Base-by-base conservation (phyloP, 2,797 vertebrate genomes). In the Spondyliosoma cantharus region DNA sequence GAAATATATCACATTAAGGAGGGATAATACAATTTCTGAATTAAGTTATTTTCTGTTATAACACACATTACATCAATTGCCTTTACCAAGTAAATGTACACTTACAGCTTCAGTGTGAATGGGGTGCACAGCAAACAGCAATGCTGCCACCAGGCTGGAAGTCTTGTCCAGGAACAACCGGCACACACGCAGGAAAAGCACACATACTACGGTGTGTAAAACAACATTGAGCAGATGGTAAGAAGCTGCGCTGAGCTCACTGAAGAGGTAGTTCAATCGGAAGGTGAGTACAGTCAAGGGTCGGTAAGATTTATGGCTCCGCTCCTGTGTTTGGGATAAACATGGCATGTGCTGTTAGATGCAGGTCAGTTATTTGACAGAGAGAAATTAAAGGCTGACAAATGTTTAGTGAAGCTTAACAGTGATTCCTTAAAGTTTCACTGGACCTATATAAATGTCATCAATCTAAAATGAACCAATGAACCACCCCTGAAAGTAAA, bases 231-330 rank as follows among this genome's bases (percentile, higher is more conserved):
- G 86, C 62, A 99, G 95, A 84, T 99, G 98, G 90, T 99, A 99
- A n/a, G 96, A 98, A 57, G 96, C 93, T 1, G 98, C 95, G 57
- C 94, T 97, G 81, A 99, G 93, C 84, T 98, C 97, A 8, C 96
- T 98, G 92, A 98, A 95, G 84, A 98, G 83, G 91, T 99, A 99
- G 94, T 99, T 99, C 85, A 99, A 91, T 32, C 98, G 96, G 89
- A 99, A 99, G 0, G 98, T 99, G 87, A 99, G 93, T 12, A 99
- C 98, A 2, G 98, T 99, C 84, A 99, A 91, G 0, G 98, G 98
- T 52, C 98, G 94, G 17, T 99, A 99, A 5, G 98, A 99, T 87
- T 99, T 99, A 89, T 99, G 98, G 90, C 98, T 99, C 81, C 98
- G 95, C 87, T 99, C 98, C 98, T 99, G 88, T 9, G 75, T 37